Conservation (phyloP, 2,888 invertebrate genomes). For the Drosophila niveifrons region DNA sequence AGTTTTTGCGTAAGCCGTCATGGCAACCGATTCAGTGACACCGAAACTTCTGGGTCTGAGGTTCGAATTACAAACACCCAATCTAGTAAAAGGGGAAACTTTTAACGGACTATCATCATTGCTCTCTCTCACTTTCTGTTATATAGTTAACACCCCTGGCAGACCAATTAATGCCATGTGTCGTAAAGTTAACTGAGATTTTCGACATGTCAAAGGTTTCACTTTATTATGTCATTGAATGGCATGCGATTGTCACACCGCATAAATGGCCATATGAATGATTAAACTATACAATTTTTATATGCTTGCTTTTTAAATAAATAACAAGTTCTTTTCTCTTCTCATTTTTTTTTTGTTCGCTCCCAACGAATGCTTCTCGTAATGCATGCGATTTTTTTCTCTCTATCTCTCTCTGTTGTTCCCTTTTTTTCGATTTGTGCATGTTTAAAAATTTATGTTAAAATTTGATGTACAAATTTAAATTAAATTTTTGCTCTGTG, state of each 20-base stretch:
- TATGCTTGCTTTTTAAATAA: slow-evolving; percentile 16
- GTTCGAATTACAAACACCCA: slow-evolving; percentile 51
- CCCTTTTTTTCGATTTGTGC: slow-evolving; percentile 27
- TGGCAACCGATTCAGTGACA: slow-evolving; percentile 76
- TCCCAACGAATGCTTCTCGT: slow-evolving; percentile 20
- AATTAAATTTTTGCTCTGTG: slow-evolving; percentile 69
- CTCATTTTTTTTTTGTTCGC: slow-evolving; percentile 20
- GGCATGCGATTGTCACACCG: slow-evolving; percentile 33
- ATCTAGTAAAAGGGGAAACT: slow-evolving; percentile 56
- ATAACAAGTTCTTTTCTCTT: slow-evolving; percentile 1
- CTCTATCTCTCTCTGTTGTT: not conserved
- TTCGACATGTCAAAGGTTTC: slow-evolving; percentile 47
- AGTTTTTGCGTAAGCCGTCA: slow-evolving; percentile 73
- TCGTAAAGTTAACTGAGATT: slow-evolving; percentile 54
- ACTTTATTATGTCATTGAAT: slow-evolving; percentile 60
- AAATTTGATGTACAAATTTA: slow-evolving; percentile 77
- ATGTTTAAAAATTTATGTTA: slow-evolving; percentile 69
- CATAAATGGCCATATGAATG: slow-evolving; percentile 65
- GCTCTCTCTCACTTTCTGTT: slow-evolving; percentile 9
- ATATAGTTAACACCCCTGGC: slow-evolving; percentile 33
- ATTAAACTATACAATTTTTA: slow-evolving; percentile 50
- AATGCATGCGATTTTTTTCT: slow-evolving; percentile 29
- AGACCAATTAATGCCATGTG: slow-evolving; percentile 68
- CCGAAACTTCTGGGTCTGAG: slow-evolving; percentile 54
- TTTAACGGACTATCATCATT: slow-evolving; percentile 46